Evolutionary conservation across 2,797 vertebrate species (phyloP).

Genomic region (Characodon lateralis): DNA sequence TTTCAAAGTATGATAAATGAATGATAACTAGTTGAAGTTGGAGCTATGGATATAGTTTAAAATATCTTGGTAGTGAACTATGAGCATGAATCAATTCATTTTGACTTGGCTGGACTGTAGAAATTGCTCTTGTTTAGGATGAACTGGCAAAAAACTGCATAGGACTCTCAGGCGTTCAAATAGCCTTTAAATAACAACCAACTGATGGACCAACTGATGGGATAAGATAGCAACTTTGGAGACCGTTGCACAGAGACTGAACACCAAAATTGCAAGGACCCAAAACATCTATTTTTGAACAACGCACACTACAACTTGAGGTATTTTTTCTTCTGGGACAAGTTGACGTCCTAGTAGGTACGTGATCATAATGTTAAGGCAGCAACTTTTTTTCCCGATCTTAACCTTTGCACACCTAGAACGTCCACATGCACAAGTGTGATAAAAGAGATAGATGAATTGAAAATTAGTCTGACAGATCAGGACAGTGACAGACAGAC

Average conservation of each 20-base stretch:
- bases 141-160: background rate
- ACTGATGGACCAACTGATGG: too few species aligned
- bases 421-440: background rate
- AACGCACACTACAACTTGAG: too few species aligned
- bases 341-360: background rate
- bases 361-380: background rate
- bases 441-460: background rate
- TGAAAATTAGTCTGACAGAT: conserved; percentile 26
- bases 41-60: too few species aligned
- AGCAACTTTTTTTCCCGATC: too few species aligned
- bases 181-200: too few species aligned
- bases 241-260: too few species aligned
- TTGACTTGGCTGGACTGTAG: background rate
- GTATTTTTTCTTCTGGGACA: background rate
- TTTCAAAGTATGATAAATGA: too few species aligned
- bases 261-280: too few species aligned
- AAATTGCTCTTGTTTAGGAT: background rate
- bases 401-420: background rate
- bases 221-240: too few species aligned
- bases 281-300: too few species aligned
- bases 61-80: background rate
- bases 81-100: background rate
- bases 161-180: too few species aligned
- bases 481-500: conserved; percentile 21
- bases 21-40: too few species aligned